Percentiles rank a stretch among this genome's conserved stretches.
Conservation (phyloP, 2,797 vertebrate species). For the Channa striata region DNA sequence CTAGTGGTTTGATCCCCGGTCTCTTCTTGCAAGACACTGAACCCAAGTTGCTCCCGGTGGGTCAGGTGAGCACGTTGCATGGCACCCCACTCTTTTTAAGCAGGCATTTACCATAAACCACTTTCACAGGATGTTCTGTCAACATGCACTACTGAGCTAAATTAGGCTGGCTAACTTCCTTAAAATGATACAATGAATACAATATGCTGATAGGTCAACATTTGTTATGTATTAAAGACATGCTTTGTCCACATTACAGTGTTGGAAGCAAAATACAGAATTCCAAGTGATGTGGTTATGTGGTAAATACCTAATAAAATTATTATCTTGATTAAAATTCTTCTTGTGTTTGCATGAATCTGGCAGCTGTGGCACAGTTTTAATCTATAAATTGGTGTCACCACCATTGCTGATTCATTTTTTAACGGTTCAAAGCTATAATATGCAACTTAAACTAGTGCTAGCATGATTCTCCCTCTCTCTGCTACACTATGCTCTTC, state of each 20-base stretch:
- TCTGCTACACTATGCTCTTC: too few species aligned
- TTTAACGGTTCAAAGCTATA: background rate
- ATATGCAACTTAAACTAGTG: too few species aligned
- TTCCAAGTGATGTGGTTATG: background rate
- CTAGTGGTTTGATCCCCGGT: too few species aligned
- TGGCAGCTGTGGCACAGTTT: background rate
- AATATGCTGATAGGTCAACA: slow-evolving; percentile 2
- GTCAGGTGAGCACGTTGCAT: too few species aligned
- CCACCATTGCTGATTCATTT: background rate
- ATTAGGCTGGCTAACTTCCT: slow-evolving; percentile 31
- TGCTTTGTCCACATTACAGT: background rate
- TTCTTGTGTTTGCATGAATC: background rate
- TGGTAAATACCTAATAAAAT: background rate
- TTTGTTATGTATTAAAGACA: background rate
- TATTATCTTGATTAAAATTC: background rate
- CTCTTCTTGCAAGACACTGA: too few species aligned
- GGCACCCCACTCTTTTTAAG: too few species aligned
- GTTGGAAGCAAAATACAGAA: background rate
- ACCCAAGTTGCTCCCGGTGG: too few species aligned
- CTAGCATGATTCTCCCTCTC: too few species aligned
- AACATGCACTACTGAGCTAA: slow-evolving; percentile 46
- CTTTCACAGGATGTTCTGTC: slow-evolving; percentile 41
- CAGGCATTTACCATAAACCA: too few species aligned
- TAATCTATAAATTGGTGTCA: background rate
- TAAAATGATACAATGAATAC: slow-evolving; percentile 19